Percentiles rank a stretch among this genome's conserved stretches.
phyloP scores from a whole-genome alignment of 2,113 vertebrate species.

The Myiagra hebetior region DNA sequence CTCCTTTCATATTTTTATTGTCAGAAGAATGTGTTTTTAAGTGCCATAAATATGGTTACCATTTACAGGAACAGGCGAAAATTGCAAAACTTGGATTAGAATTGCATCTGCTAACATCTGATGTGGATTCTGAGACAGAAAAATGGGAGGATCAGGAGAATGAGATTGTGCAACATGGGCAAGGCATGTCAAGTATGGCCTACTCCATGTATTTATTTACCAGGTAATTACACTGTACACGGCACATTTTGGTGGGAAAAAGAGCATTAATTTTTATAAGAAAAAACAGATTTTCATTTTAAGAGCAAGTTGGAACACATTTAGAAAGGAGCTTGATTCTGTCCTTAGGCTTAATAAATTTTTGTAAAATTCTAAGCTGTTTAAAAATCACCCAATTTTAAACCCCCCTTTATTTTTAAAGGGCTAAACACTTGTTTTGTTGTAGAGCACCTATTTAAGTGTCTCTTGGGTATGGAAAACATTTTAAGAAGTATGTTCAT shows the following conservation, averaged over 20 bases:
- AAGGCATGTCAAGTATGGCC: constrained; percentile 91
- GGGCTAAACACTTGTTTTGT: background rate
- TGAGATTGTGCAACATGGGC: constrained; percentile 82
- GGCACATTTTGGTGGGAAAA: background rate
- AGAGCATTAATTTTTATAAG: background rate
- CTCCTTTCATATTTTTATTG: background rate
- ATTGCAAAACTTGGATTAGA: constrained; percentile 92
- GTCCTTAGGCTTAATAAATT: background rate
- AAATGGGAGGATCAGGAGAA: constrained; percentile 96
- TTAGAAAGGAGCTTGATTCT: background rate
- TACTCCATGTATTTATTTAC: constrained; percentile 96
- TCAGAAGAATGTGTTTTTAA: background rate
- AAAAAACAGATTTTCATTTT: background rate
- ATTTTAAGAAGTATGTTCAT: background rate
- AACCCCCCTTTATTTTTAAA: background rate
- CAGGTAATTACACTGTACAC: constrained; percentile 75
- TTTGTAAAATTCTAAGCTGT: background rate
- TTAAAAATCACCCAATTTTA: background rate
- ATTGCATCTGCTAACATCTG: constrained; percentile 88
- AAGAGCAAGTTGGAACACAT: background rate
- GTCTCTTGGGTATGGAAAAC: rapidly evolving
- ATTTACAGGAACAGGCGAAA: constrained; percentile 86
- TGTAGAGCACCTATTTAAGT: background rate
- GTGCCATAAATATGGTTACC: background rate
- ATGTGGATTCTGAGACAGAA: constrained; percentile 88